Base-by-base conservation (phyloP, 2,888 invertebrate species). In the Choreutis nemorana region DNA sequence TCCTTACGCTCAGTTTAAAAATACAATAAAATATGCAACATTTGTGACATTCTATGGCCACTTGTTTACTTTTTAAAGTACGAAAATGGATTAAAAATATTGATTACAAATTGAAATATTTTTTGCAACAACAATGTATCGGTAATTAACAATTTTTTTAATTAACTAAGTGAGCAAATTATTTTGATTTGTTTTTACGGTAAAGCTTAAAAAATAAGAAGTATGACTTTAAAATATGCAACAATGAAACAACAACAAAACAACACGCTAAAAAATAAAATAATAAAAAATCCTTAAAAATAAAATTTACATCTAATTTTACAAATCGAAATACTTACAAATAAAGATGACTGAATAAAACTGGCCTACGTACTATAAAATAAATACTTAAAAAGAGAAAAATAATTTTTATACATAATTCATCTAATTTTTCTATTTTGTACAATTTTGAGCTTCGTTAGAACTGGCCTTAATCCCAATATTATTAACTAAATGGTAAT, bases 391-490 rank as follows among this genome's bases (percentile, higher is more conserved):
- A 37, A 50, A 48, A 54, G 46, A 32, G 46, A 45, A 52, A 44
- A 41, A 35, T 42, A 43, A 49, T 45, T 41, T 48, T 52, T 44
- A 47, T 61, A 64, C 61, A 64, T 46, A 34, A 39, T 37, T 42
- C 34, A 37, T 44, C 45, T 52, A 44, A 42, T 42, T 47, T 52
- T 8, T 6, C 4, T 8, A 45, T 57, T 72, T 73, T 75, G 73
- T 75, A 77, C 73, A 73, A 73, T 73, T 75, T 77, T 70, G 75
- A 75, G 75, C 72, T 62, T 73, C 58, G 42, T 54, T 54, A 59
- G 42, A 50, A 77, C 77, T 77, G 77, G 77, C 77, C 77, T 50
- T 50, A 44, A 68, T 72, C 75, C 75, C 70, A 63, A 49, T 39
- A 52, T 50, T 46, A 55, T 58, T 63, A 59, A 26, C 51, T 62